phyloP scores from a whole-genome alignment of 2,888 invertebrate species.

The Yponomeuta sedellus region DNA sequence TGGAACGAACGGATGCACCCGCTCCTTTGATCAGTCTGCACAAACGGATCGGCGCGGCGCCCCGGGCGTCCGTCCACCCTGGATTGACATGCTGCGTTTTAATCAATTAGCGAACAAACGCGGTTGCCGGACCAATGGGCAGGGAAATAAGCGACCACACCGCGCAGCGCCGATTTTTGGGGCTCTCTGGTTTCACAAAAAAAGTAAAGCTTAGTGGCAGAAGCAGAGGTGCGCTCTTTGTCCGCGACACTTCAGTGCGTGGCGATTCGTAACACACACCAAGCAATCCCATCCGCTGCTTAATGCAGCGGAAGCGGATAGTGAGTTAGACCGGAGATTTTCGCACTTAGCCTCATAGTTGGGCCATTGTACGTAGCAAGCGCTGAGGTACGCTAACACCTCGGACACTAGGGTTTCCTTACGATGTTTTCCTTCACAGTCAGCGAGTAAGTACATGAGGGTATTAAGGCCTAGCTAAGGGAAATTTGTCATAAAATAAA shows the following conservation, averaged over 20 bases:
- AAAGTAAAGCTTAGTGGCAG: neutral
- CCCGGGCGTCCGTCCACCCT: slow-evolving; percentile 14
- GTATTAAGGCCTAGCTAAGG: too few species aligned
- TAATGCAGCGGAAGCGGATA: too few species aligned
- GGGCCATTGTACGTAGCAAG: too few species aligned
- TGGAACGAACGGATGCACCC: slow-evolving; percentile 25
- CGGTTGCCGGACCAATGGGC: slow-evolving; percentile 62
- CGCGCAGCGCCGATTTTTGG: slow-evolving; percentile 45
- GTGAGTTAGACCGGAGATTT: too few species aligned
- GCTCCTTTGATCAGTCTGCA: slow-evolving; percentile 40
- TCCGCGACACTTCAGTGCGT: neutral
- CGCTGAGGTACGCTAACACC: too few species aligned
- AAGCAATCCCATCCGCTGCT: too few species aligned
- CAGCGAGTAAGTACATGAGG: too few species aligned
- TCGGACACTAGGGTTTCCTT: too few species aligned
- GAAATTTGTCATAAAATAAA: too few species aligned
- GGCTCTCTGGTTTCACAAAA: slow-evolving; percentile 59
- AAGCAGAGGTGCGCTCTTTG: neutral
- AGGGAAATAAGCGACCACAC: slow-evolving; percentile 68
- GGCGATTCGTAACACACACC: neutral
- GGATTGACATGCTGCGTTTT: slow-evolving; percentile 72
- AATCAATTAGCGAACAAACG: slow-evolving; percentile 69
- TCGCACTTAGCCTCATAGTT: too few species aligned
- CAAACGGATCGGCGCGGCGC: slow-evolving; percentile 21
- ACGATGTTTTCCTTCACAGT: too few species aligned